Percentiles rank a stretch among this genome's conserved stretches.
phyloP scores from a whole-genome alignment of 2,888 invertebrate species.

The Torymus aiolomorphi region DNA sequence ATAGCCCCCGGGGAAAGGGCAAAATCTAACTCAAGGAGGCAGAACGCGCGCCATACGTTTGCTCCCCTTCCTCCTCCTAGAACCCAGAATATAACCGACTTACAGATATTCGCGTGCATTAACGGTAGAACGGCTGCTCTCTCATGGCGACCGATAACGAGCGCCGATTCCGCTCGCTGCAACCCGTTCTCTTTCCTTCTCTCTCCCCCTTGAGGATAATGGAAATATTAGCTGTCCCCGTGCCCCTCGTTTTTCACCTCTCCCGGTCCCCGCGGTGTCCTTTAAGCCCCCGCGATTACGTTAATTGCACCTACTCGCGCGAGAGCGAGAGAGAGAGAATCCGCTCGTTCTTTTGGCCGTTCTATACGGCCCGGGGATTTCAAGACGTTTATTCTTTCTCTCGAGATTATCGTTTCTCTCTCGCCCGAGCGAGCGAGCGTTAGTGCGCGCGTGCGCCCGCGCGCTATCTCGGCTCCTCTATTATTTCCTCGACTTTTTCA shows the following conservation, averaged over 20 bases:
- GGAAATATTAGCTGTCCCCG: constrained; percentile 58
- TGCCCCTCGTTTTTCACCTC: constrained; percentile 48
- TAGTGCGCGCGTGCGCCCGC: too few relatives aligned
- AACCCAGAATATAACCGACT: not conserved
- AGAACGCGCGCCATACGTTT: constrained; percentile 10
- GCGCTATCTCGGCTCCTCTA: too few relatives aligned
- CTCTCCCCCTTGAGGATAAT: constrained; percentile 56
- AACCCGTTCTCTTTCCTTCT: not conserved
- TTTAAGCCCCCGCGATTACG: constrained; percentile 47
- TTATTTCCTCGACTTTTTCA: too few relatives aligned
- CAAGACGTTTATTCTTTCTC: too few relatives aligned
- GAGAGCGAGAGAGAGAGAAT: not conserved
- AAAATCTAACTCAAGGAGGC: too few relatives aligned
- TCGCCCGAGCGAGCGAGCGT: too few relatives aligned
- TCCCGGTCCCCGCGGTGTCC: constrained; percentile 35
- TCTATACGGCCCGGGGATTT: too few relatives aligned
- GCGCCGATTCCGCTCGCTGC: constrained; percentile 58
- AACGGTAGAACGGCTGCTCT: not conserved
- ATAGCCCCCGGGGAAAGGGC: too few relatives aligned
- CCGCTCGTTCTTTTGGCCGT: too few relatives aligned
- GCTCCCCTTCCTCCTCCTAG: not conserved
- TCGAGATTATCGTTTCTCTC: too few relatives aligned
- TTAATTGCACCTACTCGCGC: constrained; percentile 47
- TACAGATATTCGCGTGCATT: constrained; percentile 19
- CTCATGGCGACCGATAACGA: constrained; percentile 60